Base-by-base conservation (phyloP, 2,797 vertebrate genomes). In the Danio tinwini region DNA sequence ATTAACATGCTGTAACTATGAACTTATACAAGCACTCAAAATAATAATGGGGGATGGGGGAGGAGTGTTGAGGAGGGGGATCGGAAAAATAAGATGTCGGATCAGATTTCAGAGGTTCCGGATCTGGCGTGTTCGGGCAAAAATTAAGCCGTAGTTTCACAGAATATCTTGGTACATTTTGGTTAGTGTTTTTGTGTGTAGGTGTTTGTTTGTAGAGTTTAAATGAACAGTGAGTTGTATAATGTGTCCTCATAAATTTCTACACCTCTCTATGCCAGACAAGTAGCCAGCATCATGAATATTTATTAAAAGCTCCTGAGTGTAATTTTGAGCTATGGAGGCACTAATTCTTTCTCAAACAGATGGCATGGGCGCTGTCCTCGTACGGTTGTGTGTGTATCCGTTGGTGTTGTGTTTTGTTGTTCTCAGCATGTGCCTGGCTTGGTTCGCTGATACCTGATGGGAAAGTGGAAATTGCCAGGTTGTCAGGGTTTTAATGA, bases 401-500 rank as follows among this genome's bases (percentile, higher is more conserved):
- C 1, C 8, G 47, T 49, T 58, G 71, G 53, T 74, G 7, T 52
- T 78, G 58, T 86, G 71, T 89, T 79, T 88, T 87, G 87, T 78
- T 74, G 56, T 77, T 87, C 90, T 88, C 90, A 45, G 82, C 85
- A 58, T 82, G n/a, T 81, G 82, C 81, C 83, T 86, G 89, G 88
- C 82, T 76, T 63, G 64, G 71, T 77, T 84, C 88, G 82, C 88
- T 14, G 86, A 86, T 81, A 86, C 89, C 90, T 88, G 90, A 90
- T 90, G 91, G 86, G n/a, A 85, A 42, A 74, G 73, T 9, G 70
- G 74, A 72, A 55, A 67, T 71, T 83, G 81, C 75, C 82, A 85
- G 67, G 73, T 79, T 80, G 67, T 79, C 73, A 79, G 79, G 76
- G 55, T 65, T 76, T 73, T 76, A 78, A 83, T 76, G 62, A 76